Evolutionary conservation across 2,888 invertebrate species (phyloP).

Genomic region (Apotomis turbidana): DNA sequence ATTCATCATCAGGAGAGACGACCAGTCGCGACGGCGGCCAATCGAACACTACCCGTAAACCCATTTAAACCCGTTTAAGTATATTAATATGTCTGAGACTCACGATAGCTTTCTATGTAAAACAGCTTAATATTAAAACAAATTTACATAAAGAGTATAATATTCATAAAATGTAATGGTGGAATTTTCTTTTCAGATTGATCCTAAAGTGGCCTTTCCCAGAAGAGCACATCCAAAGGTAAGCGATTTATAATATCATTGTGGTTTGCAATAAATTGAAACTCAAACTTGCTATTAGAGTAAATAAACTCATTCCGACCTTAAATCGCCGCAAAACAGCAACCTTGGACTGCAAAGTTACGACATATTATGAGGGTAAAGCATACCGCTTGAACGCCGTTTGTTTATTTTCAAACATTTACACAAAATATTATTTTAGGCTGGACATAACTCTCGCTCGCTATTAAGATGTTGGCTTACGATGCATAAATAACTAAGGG

Average conservation of each 20-base stretch:
- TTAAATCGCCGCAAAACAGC: slow-evolving; percentile 65
- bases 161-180: slow-evolving; percentile 46
- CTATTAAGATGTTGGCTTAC: slow-evolving; percentile 81
- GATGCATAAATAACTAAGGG: slow-evolving; percentile 82
- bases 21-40: no score
- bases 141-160: slow-evolving; percentile 37
- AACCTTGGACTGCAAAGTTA: slow-evolving; percentile 62
- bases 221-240: slow-evolving; percentile 99
- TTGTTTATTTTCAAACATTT: slow-evolving; percentile 82
- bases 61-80: no score
- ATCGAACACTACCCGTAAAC: no score
- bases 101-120: no score
- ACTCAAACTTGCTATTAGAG: slow-evolving; percentile 63
- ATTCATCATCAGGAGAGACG: no score
- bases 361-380: slow-evolving; percentile 69
- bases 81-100: no score
- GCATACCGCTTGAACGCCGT: slow-evolving; percentile 60
- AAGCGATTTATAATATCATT: slow-evolving; percentile 74
- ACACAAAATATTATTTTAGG: slow-evolving; percentile 83
- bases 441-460: slow-evolving; percentile 75
- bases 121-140: slow-evolving; percentile 29
- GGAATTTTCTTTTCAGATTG: slow-evolving; percentile 92
- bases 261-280: slow-evolving; percentile 64
- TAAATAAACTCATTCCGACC: slow-evolving; percentile 67
- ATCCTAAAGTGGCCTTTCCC: slow-evolving; percentile 99